Percentiles rank a stretch among this genome's conserved stretches.
These are phyloP conservation scores for Stictonetta naevosa DNA, from an alignment of 2,113 vertebrate genomes.

Conservation along the genomic window DNA sequence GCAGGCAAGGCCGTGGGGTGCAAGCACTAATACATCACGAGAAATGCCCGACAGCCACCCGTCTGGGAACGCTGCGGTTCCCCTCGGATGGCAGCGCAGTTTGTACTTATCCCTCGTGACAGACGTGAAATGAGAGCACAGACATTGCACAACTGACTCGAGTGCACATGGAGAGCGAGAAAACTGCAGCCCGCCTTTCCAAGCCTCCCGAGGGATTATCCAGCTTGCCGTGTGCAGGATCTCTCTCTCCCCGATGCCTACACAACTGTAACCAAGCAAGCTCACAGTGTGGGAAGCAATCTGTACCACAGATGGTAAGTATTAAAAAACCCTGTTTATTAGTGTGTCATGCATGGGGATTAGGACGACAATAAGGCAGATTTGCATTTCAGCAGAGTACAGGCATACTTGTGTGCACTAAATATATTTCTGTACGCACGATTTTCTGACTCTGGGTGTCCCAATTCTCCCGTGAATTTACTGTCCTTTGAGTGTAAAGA, in stretches of 20 bases:
- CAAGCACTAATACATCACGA: slow-evolving; percentile 15
- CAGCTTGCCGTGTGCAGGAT: neutral
- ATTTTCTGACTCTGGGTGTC: slow-evolving; percentile 38
- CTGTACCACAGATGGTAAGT: slow-evolving; percentile 46
- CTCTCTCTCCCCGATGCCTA: neutral
- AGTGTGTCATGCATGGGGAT: slow-evolving; percentile 54
- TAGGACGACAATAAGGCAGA: slow-evolving; percentile 42
- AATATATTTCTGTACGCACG: neutral
- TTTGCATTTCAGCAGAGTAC: slow-evolving; percentile 49
- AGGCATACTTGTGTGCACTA: neutral
- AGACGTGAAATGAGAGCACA: slow-evolving; percentile 2
- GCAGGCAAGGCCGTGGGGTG: slow-evolving; percentile 13
- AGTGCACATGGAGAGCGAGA: slow-evolving; percentile 4
- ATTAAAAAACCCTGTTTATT: slow-evolving; percentile 34
- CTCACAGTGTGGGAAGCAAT: slow-evolving; percentile 54
- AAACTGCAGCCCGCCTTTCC: slow-evolving; percentile 28
- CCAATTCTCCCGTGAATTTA: slow-evolving; percentile 9
- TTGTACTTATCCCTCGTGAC: slow-evolving; percentile 36
- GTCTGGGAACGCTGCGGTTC: neutral
- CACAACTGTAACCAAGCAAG: slow-evolving; percentile 12
- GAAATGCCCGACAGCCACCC: neutral
- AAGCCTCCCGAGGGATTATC: neutral
- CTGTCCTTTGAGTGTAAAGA: neutral
- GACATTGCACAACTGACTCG: neutral
- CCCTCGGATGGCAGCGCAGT: slow-evolving; percentile 19